Base-by-base conservation (phyloP, 1,140 invertebrate genomes). In the Apis florea region DNA sequence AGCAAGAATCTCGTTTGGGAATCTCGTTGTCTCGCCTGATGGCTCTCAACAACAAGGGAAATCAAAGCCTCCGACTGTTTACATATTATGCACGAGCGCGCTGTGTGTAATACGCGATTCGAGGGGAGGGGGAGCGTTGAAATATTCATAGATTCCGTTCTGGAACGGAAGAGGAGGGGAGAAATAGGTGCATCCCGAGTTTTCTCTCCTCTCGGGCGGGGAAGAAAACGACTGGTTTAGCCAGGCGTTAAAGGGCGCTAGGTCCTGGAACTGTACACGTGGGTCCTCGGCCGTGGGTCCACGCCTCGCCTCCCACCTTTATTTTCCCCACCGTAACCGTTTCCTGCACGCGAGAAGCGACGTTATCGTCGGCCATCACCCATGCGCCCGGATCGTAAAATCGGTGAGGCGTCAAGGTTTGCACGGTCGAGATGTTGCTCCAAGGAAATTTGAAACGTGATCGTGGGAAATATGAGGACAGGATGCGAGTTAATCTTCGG, bases 81-180 rank as follows among this genome's bases (percentile, higher is more conserved):
- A 61, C 64, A 53, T 63, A 71, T 79, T 72, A 79, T 58, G 51
- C 31, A 49, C 70, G 54, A n/a, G n/a, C n/a, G n/a, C n/a, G n/a
- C n/a, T 73, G 61, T 68, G 64, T 51, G n/a, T 47, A 10, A 53
- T 59, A 67, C 51, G 21, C 70, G 78, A 83, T 83, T 83, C 81
- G 70, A 40, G 17, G 51, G 59, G 56, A 17, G 40, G 56, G 81
- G 83, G 40, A 51, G 9, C 83, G 66, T 81, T 84, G 79, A 84
- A 84, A 84, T 84, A 84, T 84, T 84, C 83, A 84, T 84, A 71
- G 79, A 59, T 67, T 70, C 58, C 17, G 40, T 21, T 4, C 54
- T 71, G 61, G 47, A 15, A 47, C 59, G 31, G 40, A 56, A 24
- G 10, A 79, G 12, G 79, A 76, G 58, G 13, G 21, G 51, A 59